phyloP scores from a whole-genome alignment of 2,113 vertebrate genomes.

The Bos javanicus region DNA sequence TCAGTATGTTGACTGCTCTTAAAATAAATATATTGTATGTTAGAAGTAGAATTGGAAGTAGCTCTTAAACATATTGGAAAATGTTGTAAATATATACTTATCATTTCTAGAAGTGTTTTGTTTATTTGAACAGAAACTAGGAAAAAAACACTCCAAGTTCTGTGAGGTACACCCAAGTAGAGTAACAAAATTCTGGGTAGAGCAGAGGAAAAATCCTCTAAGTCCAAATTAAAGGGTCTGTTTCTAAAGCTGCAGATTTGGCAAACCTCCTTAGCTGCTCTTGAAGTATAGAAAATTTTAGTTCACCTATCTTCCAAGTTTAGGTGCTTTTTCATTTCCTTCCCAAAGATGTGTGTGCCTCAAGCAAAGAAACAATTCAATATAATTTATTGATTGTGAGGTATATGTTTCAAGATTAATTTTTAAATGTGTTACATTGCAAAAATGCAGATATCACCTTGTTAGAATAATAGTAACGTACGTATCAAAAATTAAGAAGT shows the following conservation, averaged over 20 bases:
- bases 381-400: not conserved
- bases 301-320: not conserved
- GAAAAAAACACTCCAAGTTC: not conserved
- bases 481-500: conserved; percentile 27
- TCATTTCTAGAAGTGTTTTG: not conserved
- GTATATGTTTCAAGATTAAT: not conserved
- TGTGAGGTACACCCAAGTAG: not conserved
- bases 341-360: not conserved
- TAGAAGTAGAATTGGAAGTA: not conserved
- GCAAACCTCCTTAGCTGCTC: not conserved
- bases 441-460: not conserved
- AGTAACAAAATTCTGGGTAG: not conserved
- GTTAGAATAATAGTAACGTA: conserved; percentile 4
- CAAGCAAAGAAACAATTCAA: not conserved
- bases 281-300: conserved; percentile 19
- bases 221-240: not conserved
- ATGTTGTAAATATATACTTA: not conserved
- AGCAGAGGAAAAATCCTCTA: not conserved
- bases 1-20: not conserved
- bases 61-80: not conserved
- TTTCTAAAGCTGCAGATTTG: not conserved
- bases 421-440: not conserved
- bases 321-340: conserved; percentile 12
- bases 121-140: not conserved
- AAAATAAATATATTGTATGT: not conserved